Conservation (phyloP, 2,113 vertebrate genomes). For the Paracanthobrama guichenoti region DNA sequence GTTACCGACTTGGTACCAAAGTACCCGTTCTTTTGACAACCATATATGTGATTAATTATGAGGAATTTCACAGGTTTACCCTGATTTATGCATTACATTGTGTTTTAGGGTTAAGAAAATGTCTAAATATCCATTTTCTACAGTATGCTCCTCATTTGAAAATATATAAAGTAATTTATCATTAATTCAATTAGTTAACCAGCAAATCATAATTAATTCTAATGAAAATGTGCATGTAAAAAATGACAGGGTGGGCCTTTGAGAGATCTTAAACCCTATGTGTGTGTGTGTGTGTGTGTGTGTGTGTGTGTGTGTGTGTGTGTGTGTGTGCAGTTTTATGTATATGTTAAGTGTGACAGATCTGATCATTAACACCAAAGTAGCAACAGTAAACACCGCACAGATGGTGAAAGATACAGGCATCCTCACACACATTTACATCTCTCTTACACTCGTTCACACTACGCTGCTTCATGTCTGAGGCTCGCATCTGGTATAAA, state of each 20-base stretch:
- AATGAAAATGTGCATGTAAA: neutral
- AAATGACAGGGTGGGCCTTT: neutral
- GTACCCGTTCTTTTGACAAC: no score
- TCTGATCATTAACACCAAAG: conserved; percentile 46
- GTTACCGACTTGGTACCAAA: no score
- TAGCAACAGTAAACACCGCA: conserved; percentile 33
- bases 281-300: conserved; percentile 30
- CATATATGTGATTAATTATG: no score
- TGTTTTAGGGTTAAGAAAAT: neutral
- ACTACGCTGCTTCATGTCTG: neutral
- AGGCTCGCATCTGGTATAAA: neutral
- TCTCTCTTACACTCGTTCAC: neutral
- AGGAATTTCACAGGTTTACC: neutral
- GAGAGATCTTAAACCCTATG: neutral
- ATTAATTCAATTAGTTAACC: neutral
- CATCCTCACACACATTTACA: neutral
- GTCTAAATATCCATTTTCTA: neutral
- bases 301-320: conserved; percentile 16
- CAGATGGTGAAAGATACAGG: conserved; percentile 45
- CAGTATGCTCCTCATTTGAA: neutral
- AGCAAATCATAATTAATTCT: neutral
- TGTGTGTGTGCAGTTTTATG: conserved; percentile 13
- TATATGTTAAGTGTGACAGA: conserved; percentile 8
- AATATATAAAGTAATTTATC: neutral
- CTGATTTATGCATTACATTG: neutral